Base-by-base conservation (phyloP, 2,797 vertebrate species). In the Crocodylus rhombifer region DNA sequence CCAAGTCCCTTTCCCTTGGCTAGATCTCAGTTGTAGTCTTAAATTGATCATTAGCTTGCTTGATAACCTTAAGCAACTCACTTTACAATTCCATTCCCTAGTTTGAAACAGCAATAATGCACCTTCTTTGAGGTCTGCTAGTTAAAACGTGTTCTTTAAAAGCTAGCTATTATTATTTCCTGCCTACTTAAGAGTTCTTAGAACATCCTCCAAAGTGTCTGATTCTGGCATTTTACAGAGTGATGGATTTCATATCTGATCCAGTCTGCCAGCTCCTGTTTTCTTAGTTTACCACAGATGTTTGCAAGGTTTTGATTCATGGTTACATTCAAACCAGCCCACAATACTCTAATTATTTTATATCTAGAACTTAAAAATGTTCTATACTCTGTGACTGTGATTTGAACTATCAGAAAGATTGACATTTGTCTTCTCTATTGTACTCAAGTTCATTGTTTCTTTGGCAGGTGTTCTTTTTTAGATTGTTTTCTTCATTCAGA, bases 401-500 rank as follows among this genome's bases (percentile, higher is more conserved):
- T 94, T 80, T 95, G 79, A 88, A 87, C 42, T 93, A 95, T 90
- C 90, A 94, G 75, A 6, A 36, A 91, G 80, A 95, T 79, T 91
- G 89, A 58, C 92, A 94, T 96, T 95, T 94, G 89, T 95, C 95
- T 96, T 95, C 94, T 62, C 88, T 91, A 87, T 87, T 92, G 65
- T 83, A 92, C 84, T 95, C 94, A 80, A 94, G 80, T 95, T 90
- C 87, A 87, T 89, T 96, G 94, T 96, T 94, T 95, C 93, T 95
- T 92, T 94, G 94, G 93, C 94, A 95, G 96, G 94, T 95, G 94
- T 92, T 96, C 95, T 93, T 92, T 91, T 94, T 91, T 80, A 96
- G 93, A 96, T 96, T 96, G 90, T 90, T 93, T 96, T 96, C 87
- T 81, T 90, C 90, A 96, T 96, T 96, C 92, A 96, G 91, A 87